Percentiles rank a stretch among this genome's conserved stretches.
Conservation (phyloP, 2,113 vertebrate species). For the Sceloporus undulatus region DNA sequence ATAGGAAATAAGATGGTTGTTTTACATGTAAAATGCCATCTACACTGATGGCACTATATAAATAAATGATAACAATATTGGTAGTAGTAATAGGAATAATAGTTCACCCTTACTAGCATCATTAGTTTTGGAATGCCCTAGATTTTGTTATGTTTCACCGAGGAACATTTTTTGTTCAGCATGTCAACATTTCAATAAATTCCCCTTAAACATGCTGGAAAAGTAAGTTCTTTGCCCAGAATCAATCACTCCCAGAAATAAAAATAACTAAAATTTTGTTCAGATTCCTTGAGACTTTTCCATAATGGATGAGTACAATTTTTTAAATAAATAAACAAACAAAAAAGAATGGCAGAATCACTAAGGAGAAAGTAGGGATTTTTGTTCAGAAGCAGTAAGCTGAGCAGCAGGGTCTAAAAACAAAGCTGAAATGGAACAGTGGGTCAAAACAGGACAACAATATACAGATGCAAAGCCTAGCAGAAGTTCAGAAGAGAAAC, state of each 20-base stretch:
- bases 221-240: too few relatives aligned
- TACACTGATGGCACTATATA: too few relatives aligned
- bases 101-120: conserved; percentile 89
- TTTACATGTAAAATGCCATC: too few relatives aligned
- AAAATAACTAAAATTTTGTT: too few relatives aligned
- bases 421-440: neutral
- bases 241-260: too few relatives aligned
- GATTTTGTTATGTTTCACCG: conserved; percentile 98
- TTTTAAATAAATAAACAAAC: conserved; percentile 3
- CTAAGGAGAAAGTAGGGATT: neutral
- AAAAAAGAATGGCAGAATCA: neutral
- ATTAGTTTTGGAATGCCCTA: conserved; percentile 99
- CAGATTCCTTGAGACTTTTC: neutral
- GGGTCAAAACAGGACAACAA: neutral
- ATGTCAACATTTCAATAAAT: too few relatives aligned
- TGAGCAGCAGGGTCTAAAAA: neutral
- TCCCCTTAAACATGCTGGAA: too few relatives aligned
- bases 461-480: neutral
- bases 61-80: neutral
- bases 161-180: conserved; percentile 98
- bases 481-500: neutral
- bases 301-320: neutral
- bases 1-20: conserved; percentile 13
- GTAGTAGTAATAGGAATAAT: neutral
- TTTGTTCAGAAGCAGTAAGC: neutral